Base-by-base conservation (phyloP, 1,140 invertebrate genomes). In the Dreissena polymorpha region DNA sequence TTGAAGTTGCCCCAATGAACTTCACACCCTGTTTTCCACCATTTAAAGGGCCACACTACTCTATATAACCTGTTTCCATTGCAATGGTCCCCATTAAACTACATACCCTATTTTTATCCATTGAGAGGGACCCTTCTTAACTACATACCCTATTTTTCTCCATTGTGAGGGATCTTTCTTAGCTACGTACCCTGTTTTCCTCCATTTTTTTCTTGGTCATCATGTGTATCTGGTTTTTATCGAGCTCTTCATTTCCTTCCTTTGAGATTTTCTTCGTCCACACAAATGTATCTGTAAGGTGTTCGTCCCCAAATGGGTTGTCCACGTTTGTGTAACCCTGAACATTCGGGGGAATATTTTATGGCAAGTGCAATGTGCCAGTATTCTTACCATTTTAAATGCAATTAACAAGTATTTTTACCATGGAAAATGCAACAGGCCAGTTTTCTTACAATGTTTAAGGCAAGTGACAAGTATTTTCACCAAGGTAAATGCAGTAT, bases 231-330 rank as follows among this genome's bases (percentile, higher is more conserved):
- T 98, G 96, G 85, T 98, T 96, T 75, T 95, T 93, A 25, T 95
- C 95, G 0, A 98, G 95, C 88, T 95, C 95, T 63, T 95, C 95
- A 12, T 98, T 94, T 10, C 98, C 99, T 92, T 99, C 98, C 89
- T 98, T 98, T 85, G 98, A 96, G 51, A 99, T 93, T 92, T 99
- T 99, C 92, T 99, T 99, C 0, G 94, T 95, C 99, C 99, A 99
- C 7, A 99, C 96, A 94, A 99, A 99, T 0, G 97, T 97, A 23
- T 97, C 96, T 0, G 97, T 93, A 10, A 99, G 94, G 92, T 98
- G 97, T 14, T 96, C 97, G 94, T 99, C 99, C 2, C 99, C 98
- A 94, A 99, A 99, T 0, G 99, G 99, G 94, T 99, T 99, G 92
- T 99, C 98, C 27, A 96, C 96, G 93, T 99, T 99, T 14, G 98